Evolutionary conservation across 2,888 invertebrate species (phyloP).

Genomic region (Aleiodes leptofemur): DNA sequence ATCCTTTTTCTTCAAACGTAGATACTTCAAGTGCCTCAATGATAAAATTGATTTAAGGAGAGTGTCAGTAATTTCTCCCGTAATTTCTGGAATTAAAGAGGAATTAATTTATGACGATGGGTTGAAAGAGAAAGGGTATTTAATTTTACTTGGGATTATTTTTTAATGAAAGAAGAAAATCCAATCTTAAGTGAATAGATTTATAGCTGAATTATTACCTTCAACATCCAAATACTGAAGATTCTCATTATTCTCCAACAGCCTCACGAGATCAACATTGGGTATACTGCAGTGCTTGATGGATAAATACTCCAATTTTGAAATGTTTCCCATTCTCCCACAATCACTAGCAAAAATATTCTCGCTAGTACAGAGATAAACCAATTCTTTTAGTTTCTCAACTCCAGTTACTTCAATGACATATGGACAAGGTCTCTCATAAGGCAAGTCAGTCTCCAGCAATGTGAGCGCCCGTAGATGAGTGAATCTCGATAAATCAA

Average conservation of each 20-base stretch:
- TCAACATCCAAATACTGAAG: conserved; percentile 11
- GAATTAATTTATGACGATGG: too few relatives aligned
- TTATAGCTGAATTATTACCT: neutral
- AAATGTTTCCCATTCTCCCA: neutral
- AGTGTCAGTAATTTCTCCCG: too few relatives aligned
- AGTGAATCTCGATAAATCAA: conserved; percentile 8
- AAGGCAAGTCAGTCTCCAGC: neutral
- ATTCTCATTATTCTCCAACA: conserved; percentile 3
- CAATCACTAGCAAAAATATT: neutral
- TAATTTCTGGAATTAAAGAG: too few relatives aligned
- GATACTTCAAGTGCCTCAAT: too few relatives aligned
- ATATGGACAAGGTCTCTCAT: neutral
- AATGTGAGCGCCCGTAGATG: conserved; percentile 18
- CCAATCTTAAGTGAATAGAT: neutral
- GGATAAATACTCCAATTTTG: conserved; percentile 4
- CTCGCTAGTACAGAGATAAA: neutral
- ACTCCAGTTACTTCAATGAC: neutral
- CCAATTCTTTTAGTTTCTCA: neutral
- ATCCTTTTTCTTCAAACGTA: too few relatives aligned
- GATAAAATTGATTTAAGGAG: too few relatives aligned
- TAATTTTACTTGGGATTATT: too few relatives aligned
- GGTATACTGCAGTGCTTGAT: neutral
- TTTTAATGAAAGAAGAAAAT: neutral
- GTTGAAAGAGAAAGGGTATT: too few relatives aligned
- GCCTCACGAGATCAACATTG: neutral